Percentiles rank a stretch among this genome's conserved stretches.
Evolutionary conservation across 2,113 vertebrate genomes (phyloP).

Genomic region (Odocoileus hemionus): DNA sequence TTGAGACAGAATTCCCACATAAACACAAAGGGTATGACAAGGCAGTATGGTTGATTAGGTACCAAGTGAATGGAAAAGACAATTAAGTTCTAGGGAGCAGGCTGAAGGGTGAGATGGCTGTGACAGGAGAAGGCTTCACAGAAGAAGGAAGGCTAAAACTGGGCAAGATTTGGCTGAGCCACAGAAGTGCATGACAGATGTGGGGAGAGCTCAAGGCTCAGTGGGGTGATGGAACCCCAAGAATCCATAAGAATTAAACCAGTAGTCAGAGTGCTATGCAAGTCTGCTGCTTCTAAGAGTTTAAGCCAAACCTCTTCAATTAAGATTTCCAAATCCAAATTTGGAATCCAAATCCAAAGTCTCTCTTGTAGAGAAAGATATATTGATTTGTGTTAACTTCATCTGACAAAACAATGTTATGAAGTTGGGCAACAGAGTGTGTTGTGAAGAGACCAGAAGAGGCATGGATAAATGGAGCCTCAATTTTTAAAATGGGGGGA

Average conservation of each 20-base stretch:
- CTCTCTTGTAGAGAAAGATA: not conserved
- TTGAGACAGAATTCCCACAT: not conserved
- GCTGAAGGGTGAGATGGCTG: not conserved
- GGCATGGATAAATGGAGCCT: not conserved
- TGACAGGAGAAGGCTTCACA: not conserved
- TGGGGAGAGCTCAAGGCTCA: not conserved
- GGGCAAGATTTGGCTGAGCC: not conserved
- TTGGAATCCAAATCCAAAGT: not conserved
- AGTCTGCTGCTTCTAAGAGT: not conserved
- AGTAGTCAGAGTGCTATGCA: not conserved
- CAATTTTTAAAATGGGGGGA: not conserved
- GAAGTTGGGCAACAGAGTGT: not conserved
- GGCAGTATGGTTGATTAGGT: not conserved
- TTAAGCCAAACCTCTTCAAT: not conserved
- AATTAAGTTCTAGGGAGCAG: not conserved
- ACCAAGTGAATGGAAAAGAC: not conserved
- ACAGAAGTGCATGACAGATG: not conserved
- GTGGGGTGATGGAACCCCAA: not conserved
- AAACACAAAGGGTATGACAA: not conserved
- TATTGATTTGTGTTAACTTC: not conserved
- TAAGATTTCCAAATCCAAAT: slow-evolving; percentile 28
- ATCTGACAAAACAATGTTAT: not conserved
- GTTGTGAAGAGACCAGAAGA: not conserved
- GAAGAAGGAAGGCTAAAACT: not conserved
- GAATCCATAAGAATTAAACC: not conserved